phyloP scores from a whole-genome alignment of 2,113 vertebrate genomes.

The Clinocottus analis region DNA sequence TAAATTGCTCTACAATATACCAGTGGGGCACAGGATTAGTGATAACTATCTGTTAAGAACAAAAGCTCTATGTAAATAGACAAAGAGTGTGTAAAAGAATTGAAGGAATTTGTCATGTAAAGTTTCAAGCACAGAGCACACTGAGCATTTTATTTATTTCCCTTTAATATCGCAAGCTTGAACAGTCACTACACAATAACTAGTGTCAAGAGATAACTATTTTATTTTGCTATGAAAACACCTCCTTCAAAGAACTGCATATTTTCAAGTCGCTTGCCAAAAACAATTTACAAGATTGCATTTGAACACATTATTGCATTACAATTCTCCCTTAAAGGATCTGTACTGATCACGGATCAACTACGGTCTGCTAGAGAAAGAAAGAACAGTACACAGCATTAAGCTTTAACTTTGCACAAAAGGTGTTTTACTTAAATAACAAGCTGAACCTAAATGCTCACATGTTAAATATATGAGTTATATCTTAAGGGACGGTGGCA shows the following conservation, averaged over 20 bases:
- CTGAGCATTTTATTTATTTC: not conserved
- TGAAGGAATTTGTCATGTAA: too few species aligned
- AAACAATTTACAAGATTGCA: too few species aligned
- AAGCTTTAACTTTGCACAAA: not conserved
- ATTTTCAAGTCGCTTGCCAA: too few species aligned
- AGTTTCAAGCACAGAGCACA: slow-evolving; percentile 1
- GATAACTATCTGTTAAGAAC: not conserved
- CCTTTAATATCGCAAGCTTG: not conserved
- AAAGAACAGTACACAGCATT: slow-evolving; percentile 1
- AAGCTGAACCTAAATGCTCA: slow-evolving; percentile 18
- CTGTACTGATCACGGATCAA: too few species aligned
- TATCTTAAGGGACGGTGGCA: not conserved
- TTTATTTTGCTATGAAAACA: too few species aligned
- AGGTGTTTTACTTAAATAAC: slow-evolving; percentile 26
- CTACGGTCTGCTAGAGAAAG: too few species aligned
- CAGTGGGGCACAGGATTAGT: not conserved
- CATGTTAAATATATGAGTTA: slow-evolving; percentile 23
- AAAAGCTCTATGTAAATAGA: too few species aligned
- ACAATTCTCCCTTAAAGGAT: too few species aligned
- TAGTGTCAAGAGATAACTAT: not conserved
- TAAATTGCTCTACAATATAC: too few species aligned
- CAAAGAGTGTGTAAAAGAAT: too few species aligned
- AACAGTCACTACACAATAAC: slow-evolving; percentile 4
- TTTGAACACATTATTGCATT: too few species aligned
- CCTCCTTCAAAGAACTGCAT: too few species aligned